Evolutionary conservation across 2,888 invertebrate species (phyloP), one percentile per base, ranked within the genome.

Genomic region (Vannuccia rotundouncinata): DNA sequence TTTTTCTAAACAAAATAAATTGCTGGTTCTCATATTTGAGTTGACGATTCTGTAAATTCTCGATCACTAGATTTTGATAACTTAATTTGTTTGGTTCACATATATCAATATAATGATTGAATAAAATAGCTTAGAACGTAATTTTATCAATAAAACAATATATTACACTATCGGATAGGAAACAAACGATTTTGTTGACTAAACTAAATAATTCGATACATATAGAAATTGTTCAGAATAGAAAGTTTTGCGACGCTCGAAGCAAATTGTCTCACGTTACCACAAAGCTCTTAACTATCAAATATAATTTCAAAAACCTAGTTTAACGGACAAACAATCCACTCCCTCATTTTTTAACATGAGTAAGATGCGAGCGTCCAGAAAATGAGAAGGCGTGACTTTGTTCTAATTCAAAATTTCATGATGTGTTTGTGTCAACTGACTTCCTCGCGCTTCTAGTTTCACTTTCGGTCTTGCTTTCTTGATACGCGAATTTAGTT

Each of bases 221-320:
- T 27, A 17, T 5, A 66, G 5, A 22, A 45, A 45, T 45, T 45
- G 45, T 45, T 45, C 25, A 66, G 2, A 66, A 66, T 66, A 17
- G 66, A 66, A 66, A 22, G 10, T 13, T 66, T 66, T n/a, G n/a
- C 25, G 66, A 66, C 5, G 66, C 66, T 22, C 66, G 2, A 17
- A 66, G 66, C 66, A 66, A 22, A 5, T 66, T 66, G 66, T 66
- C 66, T 66, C 66, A 66, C 22, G 25, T 66, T 66, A 66, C 66
- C 13, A 66, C 66, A 66, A 66, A 5, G 10, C 66, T 66, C 22
- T 5, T 66, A 66, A 45, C 45, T 13, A 45, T 45, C 5, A 45
- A 45, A 45, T 45, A 45, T 45, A 17, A 5, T 45, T 45, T 45
- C 10, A 45, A 17, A 45, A 45, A 45, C 10, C 45, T 13, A 45